A percentile compares a stretch with the other conserved stretches of the same genome.
phyloP scores from a whole-genome alignment of 2,113 vertebrate species.

The Struthidea cinerea region DNA sequence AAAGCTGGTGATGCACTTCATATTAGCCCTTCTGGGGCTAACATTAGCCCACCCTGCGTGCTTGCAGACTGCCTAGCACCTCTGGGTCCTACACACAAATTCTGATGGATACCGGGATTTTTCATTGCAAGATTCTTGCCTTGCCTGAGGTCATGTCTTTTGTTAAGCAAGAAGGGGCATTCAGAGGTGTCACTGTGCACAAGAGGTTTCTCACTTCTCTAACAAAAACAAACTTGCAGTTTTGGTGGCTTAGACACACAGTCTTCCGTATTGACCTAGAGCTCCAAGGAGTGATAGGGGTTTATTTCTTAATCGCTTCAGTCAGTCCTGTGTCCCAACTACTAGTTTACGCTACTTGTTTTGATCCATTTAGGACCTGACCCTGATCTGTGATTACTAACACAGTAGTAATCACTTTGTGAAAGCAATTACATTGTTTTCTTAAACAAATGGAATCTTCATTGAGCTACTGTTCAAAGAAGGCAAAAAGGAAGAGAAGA shows the following conservation, averaged over 20 bases:
- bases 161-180: background rate
- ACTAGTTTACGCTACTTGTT: background rate
- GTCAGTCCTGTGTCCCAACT: background rate
- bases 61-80: background rate
- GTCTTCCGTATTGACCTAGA: background rate
- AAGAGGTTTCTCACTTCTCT: background rate
- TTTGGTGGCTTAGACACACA: rapidly evolving
- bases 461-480: background rate
- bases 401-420: too few species aligned
- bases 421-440: too few species aligned
- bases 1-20: background rate
- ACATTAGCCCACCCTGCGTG: background rate
- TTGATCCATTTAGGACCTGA: background rate
- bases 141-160: background rate
- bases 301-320: background rate
- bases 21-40: background rate
- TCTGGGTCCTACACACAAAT: background rate
- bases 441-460: background rate
- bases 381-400: background rate
- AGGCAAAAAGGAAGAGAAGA: background rate
- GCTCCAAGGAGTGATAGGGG: background rate
- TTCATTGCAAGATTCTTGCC: background rate
- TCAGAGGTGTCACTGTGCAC: background rate
- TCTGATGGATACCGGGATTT: background rate
- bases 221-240: background rate